Evolutionary conservation across 2,113 vertebrate genomes (phyloP), one percentile per base, ranked within the genome.

Genomic region (Amphiprion percula): DNA sequence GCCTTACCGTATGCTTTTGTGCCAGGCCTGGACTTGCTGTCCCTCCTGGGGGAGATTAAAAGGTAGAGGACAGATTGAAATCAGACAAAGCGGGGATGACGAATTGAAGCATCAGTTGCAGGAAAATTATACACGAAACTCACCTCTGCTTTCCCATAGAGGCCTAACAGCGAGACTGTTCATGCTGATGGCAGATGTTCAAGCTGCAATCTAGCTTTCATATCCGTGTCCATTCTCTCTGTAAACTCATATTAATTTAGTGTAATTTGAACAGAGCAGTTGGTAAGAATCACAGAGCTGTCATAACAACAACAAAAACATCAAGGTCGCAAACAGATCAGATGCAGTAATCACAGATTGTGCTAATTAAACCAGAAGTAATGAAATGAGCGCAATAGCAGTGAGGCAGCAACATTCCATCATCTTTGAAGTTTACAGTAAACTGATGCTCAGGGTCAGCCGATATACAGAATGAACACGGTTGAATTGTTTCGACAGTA

Each of bases 11-110:
- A 3, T 17, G 60, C 69, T 54, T 85, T 85, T 87, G 68, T 87
- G 71, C 68, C 23, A 61, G 58, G 53, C 28, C 23, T 10, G 12
- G 52, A 41, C 55, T 46, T 53, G 52, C 64, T 21, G 37, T 74
- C 49, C 60, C 68, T 84, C 87, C 44, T 24, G 47, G 69, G 80
- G 81, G 83, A 79, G 84, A 88, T 89, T 90, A 86, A 68, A 69
- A 86, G 73, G 74, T 64, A 61, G 80, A 80, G 64, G 79, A 88
- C 64, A 77, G 77, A 88, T 74, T 80, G 82, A 66, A 85, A 84
- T 68, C 56, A 81, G 77, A 82, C 78, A 72, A 62, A 84, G 68
- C 73, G 59, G 50, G 87, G 87, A 83, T 89, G 80, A 91, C 95
- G 78, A 91, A 95, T 82, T 89, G 88, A 79, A 68, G 75, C 82